Base-by-base conservation (phyloP, 2,113 vertebrate genomes). In the Romanogobio albipinnatus region DNA sequence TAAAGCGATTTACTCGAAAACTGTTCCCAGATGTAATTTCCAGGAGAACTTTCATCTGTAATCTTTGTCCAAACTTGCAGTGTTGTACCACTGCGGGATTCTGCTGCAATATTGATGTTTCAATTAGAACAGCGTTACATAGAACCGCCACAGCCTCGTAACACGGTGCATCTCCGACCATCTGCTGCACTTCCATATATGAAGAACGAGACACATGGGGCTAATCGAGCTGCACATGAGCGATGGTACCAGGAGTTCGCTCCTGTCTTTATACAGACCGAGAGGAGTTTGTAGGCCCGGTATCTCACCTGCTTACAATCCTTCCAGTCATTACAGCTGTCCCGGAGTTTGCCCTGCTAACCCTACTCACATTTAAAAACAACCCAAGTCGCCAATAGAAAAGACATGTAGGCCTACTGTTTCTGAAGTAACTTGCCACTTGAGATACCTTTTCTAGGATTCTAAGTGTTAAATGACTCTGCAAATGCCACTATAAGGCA, bases 171-270 rank as follows among this genome's bases (percentile, higher is more conserved):
- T 92, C 93, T 93, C 93, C 91, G 86, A 91, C 93, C 94, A 95
- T 95, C 93, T 95, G 94, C 91, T 95, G 88, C 90, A 90, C 91
- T 90, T 94, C 92, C 81, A 87, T 88, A 91, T 92, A 91, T 94
- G 92, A 95, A 89, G 91, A 93, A 94, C 89, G 91, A 95, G 92
- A 90, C 93, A 92, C 92, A 91, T 93, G 94, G 92, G 92, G 91
- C 93, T 94, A 93, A 94, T 95, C 91, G 92, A 94, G 93, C 92
- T 86, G 90, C 91, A 93, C 91, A 94, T 93, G 93, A 94, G 91
- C 91, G 91, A 93, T 94, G 94, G 91, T 91, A 91, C 84, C 58
- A 33, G 39, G 61, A 89, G 90, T 86, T 81, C 89, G 87, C 71
- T 81, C 90, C 92, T 89, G 84, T 92, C 89, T 90, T 92, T 91